Conservation (phyloP, 2,888 invertebrate species). For the Apotomis betuletana region DNA sequence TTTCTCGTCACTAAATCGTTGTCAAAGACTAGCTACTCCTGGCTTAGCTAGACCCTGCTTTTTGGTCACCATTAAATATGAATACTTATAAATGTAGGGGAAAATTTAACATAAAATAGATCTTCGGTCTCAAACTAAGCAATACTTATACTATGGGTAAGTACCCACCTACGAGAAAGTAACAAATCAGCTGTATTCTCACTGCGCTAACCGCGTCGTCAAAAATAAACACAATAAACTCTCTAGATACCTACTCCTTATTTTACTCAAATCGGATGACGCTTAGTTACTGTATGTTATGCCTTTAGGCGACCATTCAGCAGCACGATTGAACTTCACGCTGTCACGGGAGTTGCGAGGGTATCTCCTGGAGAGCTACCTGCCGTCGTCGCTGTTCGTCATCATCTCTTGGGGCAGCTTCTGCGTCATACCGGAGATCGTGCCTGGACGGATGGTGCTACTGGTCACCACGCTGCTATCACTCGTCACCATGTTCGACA, state of each 20-base stretch:
- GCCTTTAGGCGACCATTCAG: slow-evolving; percentile 83
- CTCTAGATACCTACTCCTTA: neutral
- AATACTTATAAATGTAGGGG: too few species aligned
- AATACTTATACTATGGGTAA: too few species aligned
- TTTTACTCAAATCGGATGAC: neutral
- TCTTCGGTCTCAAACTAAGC: too few species aligned
- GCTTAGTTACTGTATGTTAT: slow-evolving; percentile 17
- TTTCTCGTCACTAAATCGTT: too few species aligned
- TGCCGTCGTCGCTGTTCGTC: slow-evolving; percentile 86
- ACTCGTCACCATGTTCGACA: slow-evolving; percentile 86
- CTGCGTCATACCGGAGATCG: slow-evolving; percentile 86
- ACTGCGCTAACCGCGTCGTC: too few species aligned
- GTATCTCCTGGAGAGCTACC: slow-evolving; percentile 85
- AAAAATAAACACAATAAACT: neutral
- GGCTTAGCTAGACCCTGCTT: too few species aligned
- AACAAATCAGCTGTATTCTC: too few species aligned
- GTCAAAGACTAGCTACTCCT: too few species aligned
- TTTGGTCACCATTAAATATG: too few species aligned
- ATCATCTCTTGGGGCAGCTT: slow-evolving; percentile 87
- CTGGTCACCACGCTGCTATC: slow-evolving; percentile 85
- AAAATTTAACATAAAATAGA: too few species aligned
- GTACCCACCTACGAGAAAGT: too few species aligned
- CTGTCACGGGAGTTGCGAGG: slow-evolving; percentile 85
- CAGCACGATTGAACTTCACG: slow-evolving; percentile 84
- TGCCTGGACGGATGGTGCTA: slow-evolving; percentile 86